These are phyloP conservation scores for Melanaphis sacchari DNA, from an alignment of 1,140 invertebrate genomes.

Conservation along the genomic window DNA sequence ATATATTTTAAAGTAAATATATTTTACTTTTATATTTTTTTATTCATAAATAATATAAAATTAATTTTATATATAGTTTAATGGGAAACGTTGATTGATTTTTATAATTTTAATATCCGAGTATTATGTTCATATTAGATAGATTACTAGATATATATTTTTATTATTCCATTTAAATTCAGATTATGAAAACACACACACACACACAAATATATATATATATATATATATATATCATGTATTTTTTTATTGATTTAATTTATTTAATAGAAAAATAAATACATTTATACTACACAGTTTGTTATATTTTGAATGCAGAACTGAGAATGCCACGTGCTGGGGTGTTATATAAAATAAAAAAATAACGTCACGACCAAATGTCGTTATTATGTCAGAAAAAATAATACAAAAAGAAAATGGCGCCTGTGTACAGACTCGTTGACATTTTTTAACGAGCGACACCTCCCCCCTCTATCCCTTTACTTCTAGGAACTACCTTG, in stretches of 20 bases:
- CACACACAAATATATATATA: background rate
- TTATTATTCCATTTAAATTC: too few relatives aligned
- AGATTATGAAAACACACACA: too few relatives aligned
- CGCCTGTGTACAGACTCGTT: slow-evolving; percentile 46
- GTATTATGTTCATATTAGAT: background rate
- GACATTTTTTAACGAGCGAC: slow-evolving; percentile 54
- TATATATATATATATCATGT: background rate
- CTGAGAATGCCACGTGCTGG: background rate
- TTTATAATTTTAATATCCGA: background rate
- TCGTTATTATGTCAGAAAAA: slow-evolving; percentile 35
- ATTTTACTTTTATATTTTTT: background rate
- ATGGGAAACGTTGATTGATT: background rate
- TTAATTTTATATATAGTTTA: background rate
- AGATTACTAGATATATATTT: background rate
- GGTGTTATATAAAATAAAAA: slow-evolving; percentile 26
- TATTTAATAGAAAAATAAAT: background rate
- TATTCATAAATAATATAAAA: background rate
- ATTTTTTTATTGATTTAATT: background rate
- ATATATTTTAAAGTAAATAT: background rate
- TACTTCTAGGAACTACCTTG: slow-evolving; percentile 12
- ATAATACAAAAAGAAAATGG: slow-evolving; percentile 45
- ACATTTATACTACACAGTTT: background rate
- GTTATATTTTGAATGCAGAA: background rate
- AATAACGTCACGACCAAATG: slow-evolving; percentile 28
- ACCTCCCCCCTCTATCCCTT: background rate